Evolutionary conservation across 92 coral and sea anemone species (phyloP).

Genomic region (Porites evermanni): DNA sequence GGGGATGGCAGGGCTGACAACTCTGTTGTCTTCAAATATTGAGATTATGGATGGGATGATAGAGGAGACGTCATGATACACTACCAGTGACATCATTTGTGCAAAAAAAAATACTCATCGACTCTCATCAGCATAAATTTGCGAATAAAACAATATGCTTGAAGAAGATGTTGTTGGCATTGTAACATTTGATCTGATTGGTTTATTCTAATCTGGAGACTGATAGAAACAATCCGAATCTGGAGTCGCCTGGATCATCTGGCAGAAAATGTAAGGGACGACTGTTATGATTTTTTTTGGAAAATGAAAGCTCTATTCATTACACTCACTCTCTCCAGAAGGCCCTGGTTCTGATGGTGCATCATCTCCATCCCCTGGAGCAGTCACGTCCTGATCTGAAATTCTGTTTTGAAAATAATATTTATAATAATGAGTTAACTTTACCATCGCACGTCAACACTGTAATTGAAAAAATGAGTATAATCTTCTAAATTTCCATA

Average conservation of each 20-base stretch:
- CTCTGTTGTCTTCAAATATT: too few species aligned
- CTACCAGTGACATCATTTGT: background rate
- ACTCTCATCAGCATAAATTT: too few species aligned
- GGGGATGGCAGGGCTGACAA: too few species aligned
- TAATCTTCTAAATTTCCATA: background rate
- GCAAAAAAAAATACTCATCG: background rate
- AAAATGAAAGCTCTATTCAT: background rate
- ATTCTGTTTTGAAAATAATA: conserved; percentile 14
- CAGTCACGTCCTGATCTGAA: conserved; percentile 11
- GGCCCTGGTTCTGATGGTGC: conserved; percentile 18
- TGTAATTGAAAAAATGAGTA: background rate
- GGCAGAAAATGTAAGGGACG: background rate
- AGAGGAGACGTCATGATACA: too few species aligned
- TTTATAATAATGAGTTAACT: conserved; percentile 11
- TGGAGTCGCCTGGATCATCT: background rate
- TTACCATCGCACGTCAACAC: background rate
- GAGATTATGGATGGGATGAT: too few species aligned
- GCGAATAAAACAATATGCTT: too few species aligned
- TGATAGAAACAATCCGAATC: background rate
- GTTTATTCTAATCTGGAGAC: conserved; percentile 8
- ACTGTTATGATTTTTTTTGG: background rate
- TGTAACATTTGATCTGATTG: too few species aligned
- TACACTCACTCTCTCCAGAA: conserved; percentile 25
- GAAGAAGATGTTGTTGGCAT: too few species aligned
- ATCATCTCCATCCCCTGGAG: background rate